A percentile compares a stretch with the other conserved stretches of the same genome.
These are phyloP conservation scores for Tylochromis polylepis DNA, from an alignment of 2,113 vertebrate species.

Conservation along the genomic window DNA sequence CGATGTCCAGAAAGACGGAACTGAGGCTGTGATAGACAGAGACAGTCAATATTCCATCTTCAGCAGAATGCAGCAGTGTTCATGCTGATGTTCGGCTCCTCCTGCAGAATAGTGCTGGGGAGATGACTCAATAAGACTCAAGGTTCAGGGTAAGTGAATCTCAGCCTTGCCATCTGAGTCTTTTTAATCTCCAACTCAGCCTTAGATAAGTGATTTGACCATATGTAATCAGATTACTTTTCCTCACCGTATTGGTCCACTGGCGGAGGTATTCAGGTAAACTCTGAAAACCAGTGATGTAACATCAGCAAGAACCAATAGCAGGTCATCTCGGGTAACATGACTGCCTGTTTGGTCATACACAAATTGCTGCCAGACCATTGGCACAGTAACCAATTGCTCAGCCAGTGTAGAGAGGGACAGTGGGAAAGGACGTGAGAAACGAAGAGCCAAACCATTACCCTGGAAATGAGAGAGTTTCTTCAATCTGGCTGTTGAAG, in stretches of 20 bases:
- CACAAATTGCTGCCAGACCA: constrained; percentile 73
- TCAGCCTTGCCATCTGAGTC: not conserved
- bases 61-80: not conserved
- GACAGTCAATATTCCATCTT: not conserved
- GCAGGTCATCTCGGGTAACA: constrained; percentile 78
- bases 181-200: not conserved
- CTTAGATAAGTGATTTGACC: not conserved
- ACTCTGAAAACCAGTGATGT: constrained; percentile 79
- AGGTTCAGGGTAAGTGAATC: not conserved
- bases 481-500: not conserved
- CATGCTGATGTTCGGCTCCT: not conserved
- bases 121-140: not conserved
- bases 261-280: constrained; percentile 76
- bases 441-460: constrained; percentile 74
- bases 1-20: constrained; percentile 79
- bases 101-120: not conserved
- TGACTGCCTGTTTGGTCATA: constrained; percentile 67
- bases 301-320: constrained; percentile 82
- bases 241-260: constrained; percentile 76
- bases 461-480: constrained; percentile 71
- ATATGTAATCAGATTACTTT: not conserved
- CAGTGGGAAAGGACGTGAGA: constrained; percentile 64
- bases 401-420: constrained; percentile 78
- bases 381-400: constrained; percentile 62
- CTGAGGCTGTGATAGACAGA: constrained; percentile 68